Base-by-base conservation (phyloP, 2,888 invertebrate genomes). In the Tanaodytes sp. region DNA sequence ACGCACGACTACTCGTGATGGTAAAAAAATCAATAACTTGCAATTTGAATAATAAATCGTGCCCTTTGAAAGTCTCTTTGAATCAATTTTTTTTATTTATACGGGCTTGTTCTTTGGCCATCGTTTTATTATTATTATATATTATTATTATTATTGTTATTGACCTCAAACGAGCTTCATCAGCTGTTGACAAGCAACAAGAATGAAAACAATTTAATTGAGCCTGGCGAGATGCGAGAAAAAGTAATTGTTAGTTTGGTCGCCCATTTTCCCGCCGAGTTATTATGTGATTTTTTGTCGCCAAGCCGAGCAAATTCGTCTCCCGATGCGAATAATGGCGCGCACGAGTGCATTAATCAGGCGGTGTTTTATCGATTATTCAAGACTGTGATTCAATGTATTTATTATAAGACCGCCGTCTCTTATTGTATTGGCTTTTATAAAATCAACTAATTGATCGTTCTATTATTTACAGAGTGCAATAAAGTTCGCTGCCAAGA, bases 401-500 rank as follows among this genome's bases (percentile, higher is more conserved):
- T 57, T 68, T 62, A 65, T 58, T 46, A 52, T 46, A 40, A 58
- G 48, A 42, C 23, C 63, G 49, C 49, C 55, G 63, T 43, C 63
- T 57, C 57, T 43, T 39, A 37, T 45, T 45, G 20, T 20, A 33
- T 16, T 46, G 31, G 43, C 37, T n/a, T n/a, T n/a, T 36, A 51
- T 58, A 58, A 58, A 39, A 51, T 40, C 37, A n/a, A 31, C 51
- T 64, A 69, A 69, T 64, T 62, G 48, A 59, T 43, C 68, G 31
- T 54, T 59, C 57, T 68, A 65, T 69, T 76, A 51, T 68, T 83
- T 82, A 19, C 82, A 88, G 88, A 88, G 87, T 84, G 87, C 88
- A 81, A 88, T 88, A 78, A 88, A 88, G 84, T 82, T 87, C 84
- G 88, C 88, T 73, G 88, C 87, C 79, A 89, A 88, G 80, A 87